Conservation (phyloP, 2,888 invertebrate genomes). For the Andrena fulva region DNA sequence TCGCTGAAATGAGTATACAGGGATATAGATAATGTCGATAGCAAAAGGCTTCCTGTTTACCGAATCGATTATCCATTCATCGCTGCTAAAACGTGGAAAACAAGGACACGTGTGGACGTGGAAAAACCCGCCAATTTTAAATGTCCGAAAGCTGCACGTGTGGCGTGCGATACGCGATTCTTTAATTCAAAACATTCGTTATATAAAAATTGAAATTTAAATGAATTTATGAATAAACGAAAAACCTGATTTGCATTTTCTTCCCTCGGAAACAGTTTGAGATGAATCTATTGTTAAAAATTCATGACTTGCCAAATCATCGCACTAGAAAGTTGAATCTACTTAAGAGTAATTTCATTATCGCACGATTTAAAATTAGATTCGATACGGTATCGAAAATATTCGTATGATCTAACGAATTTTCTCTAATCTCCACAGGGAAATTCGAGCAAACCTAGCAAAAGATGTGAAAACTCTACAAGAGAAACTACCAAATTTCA, state of each 20-base stretch:
- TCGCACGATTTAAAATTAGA: neutral
- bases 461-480: slow-evolving; percentile 88
- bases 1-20: neutral
- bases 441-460: slow-evolving; percentile 89
- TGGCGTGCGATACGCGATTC: neutral
- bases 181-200: neutral
- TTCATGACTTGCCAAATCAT: too few species aligned
- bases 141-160: neutral
- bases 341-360: neutral
- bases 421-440: slow-evolving; percentile 85
- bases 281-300: neutral
- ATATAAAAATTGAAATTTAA: neutral
- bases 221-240: neutral
- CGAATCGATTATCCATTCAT: neutral
- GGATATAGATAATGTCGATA: neutral
- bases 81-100: neutral
- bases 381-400: neutral
- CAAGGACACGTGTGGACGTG: neutral
- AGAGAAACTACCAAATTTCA: slow-evolving; percentile 87
- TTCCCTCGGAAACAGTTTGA: neutral
- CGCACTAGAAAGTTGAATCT: too few species aligned
- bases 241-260: neutral
- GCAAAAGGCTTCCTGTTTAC: neutral
- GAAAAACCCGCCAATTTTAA: slow-evolving; percentile 50
- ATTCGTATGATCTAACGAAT: slow-evolving; percentile 11